A percentile compares a stretch with the other conserved stretches of the same genome.
These are phyloP conservation scores for crab-eating macaque (Macaca fascicularis) DNA, from an alignment of 2,113 vertebrate species.

Conservation along the genomic window DNA sequence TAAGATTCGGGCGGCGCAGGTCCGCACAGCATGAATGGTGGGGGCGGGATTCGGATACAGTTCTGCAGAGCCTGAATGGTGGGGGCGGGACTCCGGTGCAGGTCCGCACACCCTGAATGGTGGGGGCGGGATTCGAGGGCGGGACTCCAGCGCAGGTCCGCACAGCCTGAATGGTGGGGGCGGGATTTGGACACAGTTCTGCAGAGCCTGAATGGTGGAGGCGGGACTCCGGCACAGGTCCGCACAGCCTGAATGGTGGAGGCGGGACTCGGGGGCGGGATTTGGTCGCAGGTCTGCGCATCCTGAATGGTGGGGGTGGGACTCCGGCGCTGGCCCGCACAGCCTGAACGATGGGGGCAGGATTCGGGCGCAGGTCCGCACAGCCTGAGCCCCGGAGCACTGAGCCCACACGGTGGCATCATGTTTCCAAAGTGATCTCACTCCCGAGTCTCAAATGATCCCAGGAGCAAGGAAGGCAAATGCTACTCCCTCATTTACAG, in stretches of 20 bases:
- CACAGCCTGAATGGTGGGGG: fast-evolving
- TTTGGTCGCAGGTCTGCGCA: too few relatives aligned
- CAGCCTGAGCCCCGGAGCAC: not conserved
- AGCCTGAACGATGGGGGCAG: not conserved
- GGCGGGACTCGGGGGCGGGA: not conserved
- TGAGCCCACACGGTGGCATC: fast-evolving
- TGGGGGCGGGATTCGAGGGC: not conserved
- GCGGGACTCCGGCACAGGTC: not conserved
- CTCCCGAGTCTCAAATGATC: not conserved
- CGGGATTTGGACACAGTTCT: not conserved
- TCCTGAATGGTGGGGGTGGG: not conserved
- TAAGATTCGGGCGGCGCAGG: not conserved
- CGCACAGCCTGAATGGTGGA: not conserved
- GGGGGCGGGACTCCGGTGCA: not conserved
- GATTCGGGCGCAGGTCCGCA: not conserved
- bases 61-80: fast-evolving
- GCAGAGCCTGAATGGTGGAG: not conserved
- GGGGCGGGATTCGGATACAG: not conserved
- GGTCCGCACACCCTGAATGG: not conserved
- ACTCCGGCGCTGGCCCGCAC: not conserved
- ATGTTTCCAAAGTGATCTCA: fast-evolving
- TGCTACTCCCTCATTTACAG: not conserved
- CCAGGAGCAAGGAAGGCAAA: not conserved
- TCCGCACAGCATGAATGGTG: fast-evolving
- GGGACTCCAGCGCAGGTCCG: too few relatives aligned